Evolutionary conservation across 2,113 vertebrate species (phyloP).

Genomic region (Brachionichthys hirsutus): DNA sequence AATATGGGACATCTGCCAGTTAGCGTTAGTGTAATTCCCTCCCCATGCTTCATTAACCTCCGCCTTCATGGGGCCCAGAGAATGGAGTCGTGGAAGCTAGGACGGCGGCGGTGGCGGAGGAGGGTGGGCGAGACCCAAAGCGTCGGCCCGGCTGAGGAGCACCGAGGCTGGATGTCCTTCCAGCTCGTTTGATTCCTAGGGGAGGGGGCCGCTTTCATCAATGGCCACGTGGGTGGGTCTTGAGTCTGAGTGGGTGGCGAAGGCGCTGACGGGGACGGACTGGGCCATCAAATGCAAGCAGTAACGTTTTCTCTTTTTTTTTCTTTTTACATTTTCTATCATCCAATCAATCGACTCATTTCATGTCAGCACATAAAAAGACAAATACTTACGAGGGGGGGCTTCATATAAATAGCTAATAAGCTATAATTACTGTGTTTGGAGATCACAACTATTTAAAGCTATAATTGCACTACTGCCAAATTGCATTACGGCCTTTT

Average conservation of each 20-base stretch:
- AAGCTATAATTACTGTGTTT: no score
- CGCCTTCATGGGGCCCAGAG: constrained; percentile 83
- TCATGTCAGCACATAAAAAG: no score
- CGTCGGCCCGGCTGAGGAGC: constrained; percentile 76
- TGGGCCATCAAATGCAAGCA: constrained; percentile 5
- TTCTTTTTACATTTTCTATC: no score
- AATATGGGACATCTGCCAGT: constrained; percentile 83
- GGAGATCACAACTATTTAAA: no score
- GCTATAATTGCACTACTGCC: no score
- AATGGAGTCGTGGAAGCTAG: constrained; percentile 77
- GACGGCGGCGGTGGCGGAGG: constrained; percentile 45
- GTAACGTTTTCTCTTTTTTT: no score
- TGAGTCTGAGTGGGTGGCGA: constrained; percentile 57
- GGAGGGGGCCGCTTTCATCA: constrained; percentile 85
- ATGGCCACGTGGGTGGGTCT: constrained; percentile 87
- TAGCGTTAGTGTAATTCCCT: constrained; percentile 84
- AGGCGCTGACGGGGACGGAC: constrained; percentile 42
- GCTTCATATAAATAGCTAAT: no score
- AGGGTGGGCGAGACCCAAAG: constrained; percentile 70
- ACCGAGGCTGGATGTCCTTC: constrained; percentile 86
- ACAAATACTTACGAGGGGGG: no score
- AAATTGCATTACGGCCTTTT: no score
- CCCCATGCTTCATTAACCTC: constrained; percentile 88
- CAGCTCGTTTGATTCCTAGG: constrained; percentile 89
- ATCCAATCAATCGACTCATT: no score